A percentile compares a stretch with the other conserved stretches of the same genome.
phyloP scores from a whole-genome alignment of 2,888 invertebrate species.

The Netelia virgata region DNA sequence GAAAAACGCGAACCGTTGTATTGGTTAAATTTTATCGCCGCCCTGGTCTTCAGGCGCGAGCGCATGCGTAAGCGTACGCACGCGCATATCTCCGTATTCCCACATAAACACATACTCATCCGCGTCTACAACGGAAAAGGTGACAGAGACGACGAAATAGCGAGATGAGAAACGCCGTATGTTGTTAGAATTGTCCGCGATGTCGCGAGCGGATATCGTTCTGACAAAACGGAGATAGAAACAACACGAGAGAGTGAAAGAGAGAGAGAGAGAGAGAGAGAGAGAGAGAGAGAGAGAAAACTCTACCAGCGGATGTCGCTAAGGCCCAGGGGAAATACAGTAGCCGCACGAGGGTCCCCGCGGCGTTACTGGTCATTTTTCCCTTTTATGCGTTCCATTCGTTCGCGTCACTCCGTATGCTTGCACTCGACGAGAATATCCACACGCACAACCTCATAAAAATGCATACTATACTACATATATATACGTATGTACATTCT shows the following conservation, averaged over 20 bases:
- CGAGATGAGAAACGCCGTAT: conserved; percentile 26
- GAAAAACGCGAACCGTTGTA: conserved; percentile 60
- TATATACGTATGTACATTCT: conserved; percentile 22
- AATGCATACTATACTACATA: conserved; percentile 42
- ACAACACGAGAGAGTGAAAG: conserved; percentile 9
- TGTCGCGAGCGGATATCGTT: conserved; percentile 58
- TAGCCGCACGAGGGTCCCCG: conserved; percentile 75
- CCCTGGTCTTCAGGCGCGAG: conserved; percentile 55
- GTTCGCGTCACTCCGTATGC: conserved; percentile 80
- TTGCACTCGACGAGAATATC: conserved; percentile 65
- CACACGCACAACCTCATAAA: conserved; percentile 60
- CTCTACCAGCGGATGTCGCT: conserved; percentile 72
- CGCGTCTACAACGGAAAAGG: neutral
- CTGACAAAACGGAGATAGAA: conserved; percentile 14
- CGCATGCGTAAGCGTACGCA: conserved; percentile 11
- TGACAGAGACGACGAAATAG: conserved; percentile 35
- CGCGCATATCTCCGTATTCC: neutral
- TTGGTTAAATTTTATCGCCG: conserved; percentile 81
- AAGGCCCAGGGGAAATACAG: conserved; percentile 80
- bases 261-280: neutral
- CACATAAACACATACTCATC: neutral
- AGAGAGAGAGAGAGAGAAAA: neutral
- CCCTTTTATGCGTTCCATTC: conserved; percentile 83
- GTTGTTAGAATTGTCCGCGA: conserved; percentile 46
- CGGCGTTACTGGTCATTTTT: conserved; percentile 81